A percentile compares a stretch with the other conserved stretches of the same genome.
Evolutionary conservation across 2,113 vertebrate species (phyloP).

Genomic region (Phylloscopus whistleri): DNA sequence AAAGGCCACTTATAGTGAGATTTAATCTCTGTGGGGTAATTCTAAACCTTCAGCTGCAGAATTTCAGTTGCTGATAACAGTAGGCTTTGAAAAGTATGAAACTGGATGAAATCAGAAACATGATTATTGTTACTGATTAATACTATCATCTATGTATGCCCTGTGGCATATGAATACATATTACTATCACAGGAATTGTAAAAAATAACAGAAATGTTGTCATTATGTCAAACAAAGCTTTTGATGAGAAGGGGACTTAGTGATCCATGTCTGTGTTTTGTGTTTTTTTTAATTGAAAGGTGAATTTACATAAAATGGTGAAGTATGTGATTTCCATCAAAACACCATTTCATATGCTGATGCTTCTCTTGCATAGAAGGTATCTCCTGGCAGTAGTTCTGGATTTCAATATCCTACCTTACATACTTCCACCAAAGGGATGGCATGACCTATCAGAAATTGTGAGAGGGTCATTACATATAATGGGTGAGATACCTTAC

Average conservation of each 20-base stretch:
- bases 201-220: slow-evolving; percentile 4
- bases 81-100: slow-evolving; percentile 1
- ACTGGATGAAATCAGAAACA: slow-evolving; percentile 6
- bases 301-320: neutral
- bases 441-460: neutral
- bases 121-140: slow-evolving; percentile 26
- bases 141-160: neutral
- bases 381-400: neutral
- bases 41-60: neutral
- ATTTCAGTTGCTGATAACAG: slow-evolving; percentile 4
- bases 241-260: neutral
- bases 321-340: neutral
- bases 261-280: neutral
- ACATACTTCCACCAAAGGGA: neutral
- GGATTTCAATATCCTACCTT: neutral
- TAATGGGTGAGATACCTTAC: neutral
- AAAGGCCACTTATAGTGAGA: neutral
- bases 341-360: neutral
- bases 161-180: neutral
- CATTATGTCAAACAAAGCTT: neutral
- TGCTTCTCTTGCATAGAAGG: neutral
- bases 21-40: neutral
- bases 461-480: rapidly evolving
- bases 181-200: neutral
- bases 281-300: neutral